These are phyloP conservation scores for Achatina immaculata DNA, from an alignment of 1,140 invertebrate genomes.

Conservation along the genomic window DNA sequence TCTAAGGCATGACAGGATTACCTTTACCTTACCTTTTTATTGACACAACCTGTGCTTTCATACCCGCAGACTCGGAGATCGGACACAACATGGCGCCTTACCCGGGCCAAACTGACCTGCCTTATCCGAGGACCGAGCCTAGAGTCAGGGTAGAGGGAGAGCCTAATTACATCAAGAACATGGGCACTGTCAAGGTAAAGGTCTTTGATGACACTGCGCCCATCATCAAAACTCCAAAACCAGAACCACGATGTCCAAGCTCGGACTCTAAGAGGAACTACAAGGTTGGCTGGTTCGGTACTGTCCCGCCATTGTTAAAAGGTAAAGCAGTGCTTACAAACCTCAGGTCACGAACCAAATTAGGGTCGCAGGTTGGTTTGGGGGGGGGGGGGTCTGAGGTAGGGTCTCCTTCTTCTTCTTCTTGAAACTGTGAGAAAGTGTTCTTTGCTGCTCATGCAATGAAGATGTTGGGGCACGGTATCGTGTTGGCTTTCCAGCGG, in stretches of 20 bases:
- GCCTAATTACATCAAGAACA: conserved; percentile 46
- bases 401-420: neutral
- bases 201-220: conserved; percentile 35
- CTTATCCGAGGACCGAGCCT: conserved; percentile 45
- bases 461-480: too few species aligned
- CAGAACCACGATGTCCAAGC: conserved; percentile 56
- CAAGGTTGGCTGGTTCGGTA: conserved; percentile 51
- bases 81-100: conserved; percentile 17
- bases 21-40: too few species aligned
- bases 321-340: too few species aligned
- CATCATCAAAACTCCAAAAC: conserved; percentile 40
- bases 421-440: too few species aligned
- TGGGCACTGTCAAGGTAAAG: conserved; percentile 49
- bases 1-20: too few species aligned
- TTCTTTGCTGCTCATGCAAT: too few species aligned
- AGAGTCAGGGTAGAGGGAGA: conserved; percentile 57
- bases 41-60: too few species aligned
- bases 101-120: conserved; percentile 1
- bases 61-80: too few species aligned
- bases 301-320: conserved; percentile 51
- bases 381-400: too few species aligned
- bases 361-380: too few species aligned
- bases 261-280: conserved; percentile 49
- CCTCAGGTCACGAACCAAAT: too few species aligned
- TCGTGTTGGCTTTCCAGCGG: neutral